A percentile compares a stretch with the other conserved stretches of the same genome.
These are phyloP conservation scores for Zenarchopterus dispar DNA, from an alignment of 2,797 vertebrate species.

Conservation along the genomic window DNA sequence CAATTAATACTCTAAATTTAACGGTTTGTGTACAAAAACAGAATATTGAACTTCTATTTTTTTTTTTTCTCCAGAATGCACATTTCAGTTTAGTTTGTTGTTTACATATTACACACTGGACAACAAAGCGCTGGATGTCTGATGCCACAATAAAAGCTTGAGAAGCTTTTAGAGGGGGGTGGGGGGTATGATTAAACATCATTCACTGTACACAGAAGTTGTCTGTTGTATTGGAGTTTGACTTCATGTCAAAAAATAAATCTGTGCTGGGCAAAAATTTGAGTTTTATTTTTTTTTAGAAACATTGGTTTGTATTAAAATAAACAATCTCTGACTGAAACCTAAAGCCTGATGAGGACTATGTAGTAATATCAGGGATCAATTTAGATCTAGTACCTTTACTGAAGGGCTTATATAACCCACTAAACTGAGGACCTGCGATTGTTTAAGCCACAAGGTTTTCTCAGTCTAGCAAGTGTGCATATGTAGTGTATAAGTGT, in stretches of 20 bases:
- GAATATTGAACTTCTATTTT: background rate
- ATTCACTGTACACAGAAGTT: background rate
- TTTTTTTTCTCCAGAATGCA: constrained; percentile 1
- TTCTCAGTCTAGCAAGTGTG: too few species aligned
- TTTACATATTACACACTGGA: constrained; percentile 6
- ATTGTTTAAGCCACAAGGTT: background rate
- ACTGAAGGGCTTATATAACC: background rate
- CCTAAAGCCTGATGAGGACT: too few species aligned
- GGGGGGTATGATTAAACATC: background rate
- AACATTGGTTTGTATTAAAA: too few species aligned
- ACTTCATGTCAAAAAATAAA: background rate
- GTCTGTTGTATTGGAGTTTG: too few species aligned
- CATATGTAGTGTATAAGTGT: too few species aligned
- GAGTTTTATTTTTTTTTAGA: background rate
- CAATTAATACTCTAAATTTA: constrained; percentile 12
- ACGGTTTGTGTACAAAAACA: constrained; percentile 4
- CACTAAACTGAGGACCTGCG: background rate
- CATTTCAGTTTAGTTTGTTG: background rate
- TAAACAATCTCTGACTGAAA: too few species aligned
- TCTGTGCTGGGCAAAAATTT: constrained; percentile 3
- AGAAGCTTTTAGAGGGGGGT: background rate
- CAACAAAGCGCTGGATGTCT: constrained; percentile 23
- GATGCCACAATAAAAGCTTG: background rate
- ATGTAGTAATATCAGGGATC: too few species aligned
- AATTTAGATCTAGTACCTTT: too few species aligned